phyloP scores from a whole-genome alignment of 2,888 invertebrate species.

The Drosophila rellima region DNA sequence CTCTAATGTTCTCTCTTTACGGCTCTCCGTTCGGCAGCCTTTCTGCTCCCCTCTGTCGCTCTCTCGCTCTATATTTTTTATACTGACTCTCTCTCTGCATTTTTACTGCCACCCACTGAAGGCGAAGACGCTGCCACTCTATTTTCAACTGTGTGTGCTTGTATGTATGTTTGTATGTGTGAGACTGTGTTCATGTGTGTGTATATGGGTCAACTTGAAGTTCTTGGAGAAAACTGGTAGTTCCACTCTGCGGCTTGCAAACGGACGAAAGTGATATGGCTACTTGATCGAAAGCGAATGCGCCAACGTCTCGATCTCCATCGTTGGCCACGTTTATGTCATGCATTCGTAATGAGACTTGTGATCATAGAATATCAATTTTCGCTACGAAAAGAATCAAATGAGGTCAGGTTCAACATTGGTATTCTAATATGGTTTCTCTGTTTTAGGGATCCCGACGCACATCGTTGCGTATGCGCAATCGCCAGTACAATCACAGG shows the following conservation, averaged over 20 bases:
- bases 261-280: constrained; percentile 79
- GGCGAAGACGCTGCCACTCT: constrained; percentile 12
- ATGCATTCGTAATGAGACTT: constrained; percentile 50
- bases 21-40: not conserved
- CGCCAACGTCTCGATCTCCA: constrained; percentile 6
- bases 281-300: constrained; percentile 82
- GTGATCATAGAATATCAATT: constrained; percentile 41
- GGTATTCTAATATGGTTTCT: constrained; percentile 17
- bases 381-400: constrained; percentile 6
- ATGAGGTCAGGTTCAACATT: constrained; percentile 60
- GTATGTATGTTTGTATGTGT: not conserved
- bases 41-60: not conserved
- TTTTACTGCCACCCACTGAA: constrained; percentile 60
- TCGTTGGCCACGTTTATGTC: constrained; percentile 44
- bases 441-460: constrained; percentile 17
- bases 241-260: constrained; percentile 54
- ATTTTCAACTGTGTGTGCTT: not conserved
- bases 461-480: constrained; percentile 34
- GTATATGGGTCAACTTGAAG: constrained; percentile 73
- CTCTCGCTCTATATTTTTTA: constrained; percentile 6
- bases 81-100: constrained; percentile 16
- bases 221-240: constrained; percentile 80
- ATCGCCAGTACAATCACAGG: constrained; percentile 14
- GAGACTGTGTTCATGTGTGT: constrained; percentile 22
- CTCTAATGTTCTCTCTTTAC: constrained; percentile 1